These are phyloP conservation scores for Onychomys arenicola DNA, from an alignment of 2,797 vertebrate species.

Conservation along the genomic window DNA sequence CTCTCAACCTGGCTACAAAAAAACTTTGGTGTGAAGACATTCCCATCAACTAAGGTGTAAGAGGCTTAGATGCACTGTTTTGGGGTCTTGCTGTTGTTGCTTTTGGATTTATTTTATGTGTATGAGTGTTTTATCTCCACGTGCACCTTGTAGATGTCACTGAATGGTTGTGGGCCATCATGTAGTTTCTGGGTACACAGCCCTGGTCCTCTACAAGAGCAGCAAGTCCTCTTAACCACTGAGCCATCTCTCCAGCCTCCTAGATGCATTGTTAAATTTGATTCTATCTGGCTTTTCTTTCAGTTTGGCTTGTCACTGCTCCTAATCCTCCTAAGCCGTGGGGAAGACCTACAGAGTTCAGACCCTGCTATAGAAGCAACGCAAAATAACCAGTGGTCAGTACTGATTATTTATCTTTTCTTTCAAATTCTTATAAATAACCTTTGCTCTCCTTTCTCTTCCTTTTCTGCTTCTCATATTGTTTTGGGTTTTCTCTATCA, in stretches of 20 bases:
- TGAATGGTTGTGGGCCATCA: neutral
- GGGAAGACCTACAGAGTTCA: slow-evolving; percentile 94
- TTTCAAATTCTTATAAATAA: neutral
- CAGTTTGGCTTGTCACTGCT: slow-evolving; percentile 97
- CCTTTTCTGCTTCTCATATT: neutral
- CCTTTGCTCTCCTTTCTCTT: neutral
- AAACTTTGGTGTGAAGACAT: neutral
- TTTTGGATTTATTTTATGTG: neutral
- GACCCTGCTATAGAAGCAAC: slow-evolving; percentile 91
- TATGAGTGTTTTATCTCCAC: neutral
- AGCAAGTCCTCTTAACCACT: neutral
- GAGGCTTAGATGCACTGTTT: too few relatives aligned
- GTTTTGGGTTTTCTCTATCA: slow-evolving; percentile 75
- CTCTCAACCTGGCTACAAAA: neutral
- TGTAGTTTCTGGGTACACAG: neutral
- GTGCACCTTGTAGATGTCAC: neutral
- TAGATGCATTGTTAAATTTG: neutral
- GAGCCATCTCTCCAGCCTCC: neutral
- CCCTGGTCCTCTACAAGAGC: neutral
- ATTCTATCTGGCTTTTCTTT: neutral
- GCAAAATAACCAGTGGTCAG: slow-evolving; percentile 95
- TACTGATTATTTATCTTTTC: neutral
- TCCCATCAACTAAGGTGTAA: too few relatives aligned
- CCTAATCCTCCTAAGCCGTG: slow-evolving; percentile 95
- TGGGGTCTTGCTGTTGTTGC: neutral